Evolutionary conservation across 2,113 vertebrate species (phyloP).

Genomic region (cat (Felis catus)): F.catus_Fca126_mat1.0 CM031413.1:55565501-55566000

Average conservation of each 20-base stretch:
- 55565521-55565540: not conserved
- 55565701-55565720: not conserved
- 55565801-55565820: not conserved
- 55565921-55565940: not conserved
- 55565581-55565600: rapidly evolving
- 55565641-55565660: not conserved
- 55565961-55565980: not conserved
- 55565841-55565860: not conserved
- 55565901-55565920: not conserved
- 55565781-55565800: not conserved
- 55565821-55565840: not conserved
- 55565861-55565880: not conserved
- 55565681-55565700: not conserved
- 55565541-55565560: too few species aligned
- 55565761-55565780: not conserved
- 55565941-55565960: not conserved
- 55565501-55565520: not conserved
- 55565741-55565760: not conserved
- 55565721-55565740: not conserved
- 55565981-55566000: too few species aligned
- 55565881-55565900: not conserved
- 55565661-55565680: not conserved
- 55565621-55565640: not conserved
- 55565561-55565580: not conserved
- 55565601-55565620: not conserved